Evolutionary conservation across 2,888 invertebrate genomes (phyloP), one percentile per base, ranked within the genome.

Genomic region (Hirtodrosophila confusa): DNA sequence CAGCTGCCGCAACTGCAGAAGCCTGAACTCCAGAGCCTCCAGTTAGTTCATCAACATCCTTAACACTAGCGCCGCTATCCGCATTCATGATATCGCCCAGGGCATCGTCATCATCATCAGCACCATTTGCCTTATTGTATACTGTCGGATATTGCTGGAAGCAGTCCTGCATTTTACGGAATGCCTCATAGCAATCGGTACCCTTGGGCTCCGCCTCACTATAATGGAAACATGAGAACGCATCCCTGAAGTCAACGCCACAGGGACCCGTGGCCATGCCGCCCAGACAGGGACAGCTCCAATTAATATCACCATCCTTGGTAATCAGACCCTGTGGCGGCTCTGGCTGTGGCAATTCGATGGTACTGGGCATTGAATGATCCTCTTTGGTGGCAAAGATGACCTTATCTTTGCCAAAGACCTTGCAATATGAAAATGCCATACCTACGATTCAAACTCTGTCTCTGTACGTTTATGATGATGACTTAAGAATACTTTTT

Each of bases 221-320:
- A 85, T 97, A 96, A 90, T 98, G 98, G 91, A 98, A 98, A 92
- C 99, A 99, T 31, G 97, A 95, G 91, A 99, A 98, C 2, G 98
- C 98, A 77, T 97, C 96, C 40, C 98, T 93, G 92, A 99, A 99
- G 91, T 97, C 96, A 10, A 95, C 93, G 0, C 98, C 98, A 91
- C 99, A 99, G 0, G 99, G 98, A 0, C 99, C 98, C 0, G 97
- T 97, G 4, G 98, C 97, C 97, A 98, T 98, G n/a, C 98, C 98
- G 10, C 98, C 98, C 35, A 99, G 93, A 90, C 99, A 99, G 0
- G 98, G 98, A 89, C 99, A 99, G 90, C 96, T 96, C 98, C 98
- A 99, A 92, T 99, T 99, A 75, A 99, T 97, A 68, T 96, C 94
- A 4, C 98, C 98, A 91, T 95, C 95, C 0, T 95, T 93, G 60